phyloP scores from a whole-genome alignment of 2,797 vertebrate species.

The Gambelia wislizenii region DNA sequence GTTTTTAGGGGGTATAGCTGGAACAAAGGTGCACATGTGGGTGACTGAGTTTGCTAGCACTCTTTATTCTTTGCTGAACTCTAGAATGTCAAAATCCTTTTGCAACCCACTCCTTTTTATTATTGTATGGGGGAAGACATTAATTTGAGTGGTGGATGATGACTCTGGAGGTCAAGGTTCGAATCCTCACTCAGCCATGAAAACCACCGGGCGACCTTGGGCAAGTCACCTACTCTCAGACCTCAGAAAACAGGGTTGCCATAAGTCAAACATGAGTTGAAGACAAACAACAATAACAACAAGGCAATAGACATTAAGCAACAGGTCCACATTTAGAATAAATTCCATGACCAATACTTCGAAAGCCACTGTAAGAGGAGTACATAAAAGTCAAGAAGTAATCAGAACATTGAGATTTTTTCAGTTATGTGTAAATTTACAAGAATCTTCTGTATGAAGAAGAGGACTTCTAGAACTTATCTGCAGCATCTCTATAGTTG shows the following conservation, averaged over 20 bases:
- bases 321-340: constrained; percentile 54
- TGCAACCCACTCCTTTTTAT: constrained; percentile 24
- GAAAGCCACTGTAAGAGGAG: constrained; percentile 49
- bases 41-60: constrained; percentile 34
- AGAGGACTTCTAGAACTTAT: constrained; percentile 39
- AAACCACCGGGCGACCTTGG: too few species aligned
- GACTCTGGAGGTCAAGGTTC: too few species aligned
- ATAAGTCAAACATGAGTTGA: too few species aligned
- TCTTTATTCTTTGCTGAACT: constrained; percentile 43
- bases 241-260: too few species aligned
- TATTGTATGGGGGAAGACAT: constrained; percentile 11
- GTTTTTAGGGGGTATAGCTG: not conserved
- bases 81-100: not conserved
- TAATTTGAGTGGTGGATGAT: too few species aligned
- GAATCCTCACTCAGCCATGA: too few species aligned
- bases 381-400: constrained; percentile 42
- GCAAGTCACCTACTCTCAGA: too few species aligned
- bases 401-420: constrained; percentile 48
- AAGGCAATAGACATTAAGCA: constrained; percentile 60
- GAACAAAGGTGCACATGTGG: constrained; percentile 30
- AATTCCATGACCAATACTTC: constrained; percentile 62
- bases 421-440: constrained; percentile 55
- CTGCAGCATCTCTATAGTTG: not conserved
- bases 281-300: too few species aligned
- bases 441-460: constrained; percentile 5